Evolutionary conservation across 2,797 vertebrate genomes (phyloP), one percentile per base, ranked within the genome.

Genomic region (Catharus ustulatus): DNA sequence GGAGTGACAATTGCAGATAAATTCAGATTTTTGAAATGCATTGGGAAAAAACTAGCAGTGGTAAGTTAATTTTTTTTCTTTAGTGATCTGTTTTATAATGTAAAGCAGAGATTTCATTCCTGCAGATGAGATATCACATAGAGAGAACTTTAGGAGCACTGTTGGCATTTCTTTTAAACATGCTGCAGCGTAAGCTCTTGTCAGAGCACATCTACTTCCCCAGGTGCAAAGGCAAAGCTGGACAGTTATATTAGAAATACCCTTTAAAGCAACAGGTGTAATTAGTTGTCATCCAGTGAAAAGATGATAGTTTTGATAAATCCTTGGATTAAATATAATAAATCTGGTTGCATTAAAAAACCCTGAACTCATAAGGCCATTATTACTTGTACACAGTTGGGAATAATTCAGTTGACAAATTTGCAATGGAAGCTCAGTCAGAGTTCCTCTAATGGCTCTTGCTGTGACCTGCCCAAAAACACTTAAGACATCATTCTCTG

Each of bases 21-120:
- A 97, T 99, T 98, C 98, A 98, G 88, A 63, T 99, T 99, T 98
- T 98, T 99, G 95, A 99, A 99, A 97, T 98, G 98, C 94, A 98
- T 99, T 95, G 99, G 99, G 32, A 98, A 98, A 95, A 99, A 98
- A 87, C 97, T 99, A 97, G 98, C 98, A 74, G 95, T 99, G 98
- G 99, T 99, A 97, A 98, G 98, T 97, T 90, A 46, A 6, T 58
- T 32, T 19, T 57, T 67, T 68, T 84, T 27, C 29, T 87, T 69
- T 51, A 64, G 6, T 58, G 10, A 3, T 92, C 63, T 91, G 42
- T 83, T 96, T 93, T 90, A 77, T 73, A 45, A 69, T 89, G 18
- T 48, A 87, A 84, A 79, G 23, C 13, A 82, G 48, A 74, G 55
- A 54, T 87, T 69, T 84, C 2, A 7, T 87, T 79, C 46, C 55